Conservation (phyloP, 2,888 invertebrate genomes). For the Hydroisotoma schaefferi region DNA sequence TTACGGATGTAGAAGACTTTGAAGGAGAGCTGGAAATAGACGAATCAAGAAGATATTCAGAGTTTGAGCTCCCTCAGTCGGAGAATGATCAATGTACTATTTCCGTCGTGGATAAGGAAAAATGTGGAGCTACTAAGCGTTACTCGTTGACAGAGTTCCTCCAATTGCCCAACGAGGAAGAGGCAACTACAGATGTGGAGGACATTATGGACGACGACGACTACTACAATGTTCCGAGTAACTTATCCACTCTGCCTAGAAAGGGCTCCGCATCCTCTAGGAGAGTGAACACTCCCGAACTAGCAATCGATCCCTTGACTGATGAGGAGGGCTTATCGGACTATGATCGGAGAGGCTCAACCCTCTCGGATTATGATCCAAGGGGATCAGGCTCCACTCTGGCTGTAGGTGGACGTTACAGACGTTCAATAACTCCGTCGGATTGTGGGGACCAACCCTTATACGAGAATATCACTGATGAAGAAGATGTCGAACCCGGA, state of each 20-base stretch:
- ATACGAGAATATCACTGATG: constrained; percentile 44
- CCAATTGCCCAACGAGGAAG: constrained; percentile 52
- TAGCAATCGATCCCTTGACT: constrained; percentile 35
- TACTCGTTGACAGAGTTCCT: constrained; percentile 9
- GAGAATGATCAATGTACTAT: neutral
- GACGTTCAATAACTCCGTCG: constrained; percentile 41
- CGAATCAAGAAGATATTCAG: neutral
- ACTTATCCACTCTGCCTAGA: neutral
- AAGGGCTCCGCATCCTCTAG: constrained; percentile 4
- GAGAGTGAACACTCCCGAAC: constrained; percentile 23
- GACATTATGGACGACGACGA: constrained; percentile 54
- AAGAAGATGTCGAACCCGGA: constrained; percentile 36
- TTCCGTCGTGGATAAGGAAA: constrained; percentile 6
- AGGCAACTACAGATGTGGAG: constrained; percentile 56
- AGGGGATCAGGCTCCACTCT: neutral
- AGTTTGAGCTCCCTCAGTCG: neutral
- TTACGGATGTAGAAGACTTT: constrained; percentile 27
- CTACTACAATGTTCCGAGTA: constrained; percentile 9
- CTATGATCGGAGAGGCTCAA: neutral
- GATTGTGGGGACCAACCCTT: constrained; percentile 39
- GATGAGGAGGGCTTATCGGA: constrained; percentile 32
- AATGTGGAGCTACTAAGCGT: neutral
- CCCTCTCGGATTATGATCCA: neutral
- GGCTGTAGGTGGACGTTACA: neutral
- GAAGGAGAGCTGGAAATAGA: constrained; percentile 20